Evolutionary conservation across 92 coral and sea anemone species (phyloP).

Genomic region (Umimayanthus kanabou): DNA sequence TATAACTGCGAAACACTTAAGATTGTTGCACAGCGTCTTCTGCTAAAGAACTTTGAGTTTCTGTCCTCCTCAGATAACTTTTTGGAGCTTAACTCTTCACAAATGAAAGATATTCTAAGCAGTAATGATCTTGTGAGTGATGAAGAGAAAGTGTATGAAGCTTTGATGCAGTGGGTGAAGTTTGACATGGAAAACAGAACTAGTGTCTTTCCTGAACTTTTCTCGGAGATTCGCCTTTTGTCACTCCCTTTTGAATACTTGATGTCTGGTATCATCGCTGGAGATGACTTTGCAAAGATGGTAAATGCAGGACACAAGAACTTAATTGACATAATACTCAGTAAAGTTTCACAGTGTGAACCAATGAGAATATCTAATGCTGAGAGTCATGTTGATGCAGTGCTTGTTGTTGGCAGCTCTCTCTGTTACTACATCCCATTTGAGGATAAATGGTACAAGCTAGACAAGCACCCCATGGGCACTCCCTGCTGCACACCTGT

Average conservation of each 20-base stretch:
- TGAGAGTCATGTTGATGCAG: conserved; percentile 22
- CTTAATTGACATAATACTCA: conserved; percentile 7
- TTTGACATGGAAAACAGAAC: conserved; percentile 34
- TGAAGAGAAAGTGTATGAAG: conserved; percentile 26
- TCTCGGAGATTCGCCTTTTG: conserved; percentile 30
- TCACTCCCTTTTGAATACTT: conserved; percentile 38
- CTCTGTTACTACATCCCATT: conserved; percentile 29
- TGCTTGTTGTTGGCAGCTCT: conserved; percentile 6
- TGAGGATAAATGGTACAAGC: conserved; percentile 27
- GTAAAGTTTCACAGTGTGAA: conserved; percentile 28
- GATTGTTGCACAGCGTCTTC: conserved; percentile 31
- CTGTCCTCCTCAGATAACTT: conserved; percentile 2
- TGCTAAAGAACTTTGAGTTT: conserved; percentile 29
- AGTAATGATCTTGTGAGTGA: conserved; percentile 31
- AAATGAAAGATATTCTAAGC: conserved; percentile 23
- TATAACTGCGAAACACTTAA: conserved; percentile 36
- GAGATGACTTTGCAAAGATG: conserved; percentile 39
- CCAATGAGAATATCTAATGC: conserved; percentile 33
- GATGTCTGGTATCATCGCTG: conserved; percentile 9
- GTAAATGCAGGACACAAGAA: conserved; percentile 33
- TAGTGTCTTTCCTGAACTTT: conserved; percentile 24
- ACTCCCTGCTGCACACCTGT: neutral
- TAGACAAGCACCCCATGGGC: conserved; percentile 20
- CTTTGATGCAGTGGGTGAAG: conserved; percentile 34
- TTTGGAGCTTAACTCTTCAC: neutral